Conservation (phyloP, 2,113 vertebrate species). For the Dinomys branickii region DNA sequence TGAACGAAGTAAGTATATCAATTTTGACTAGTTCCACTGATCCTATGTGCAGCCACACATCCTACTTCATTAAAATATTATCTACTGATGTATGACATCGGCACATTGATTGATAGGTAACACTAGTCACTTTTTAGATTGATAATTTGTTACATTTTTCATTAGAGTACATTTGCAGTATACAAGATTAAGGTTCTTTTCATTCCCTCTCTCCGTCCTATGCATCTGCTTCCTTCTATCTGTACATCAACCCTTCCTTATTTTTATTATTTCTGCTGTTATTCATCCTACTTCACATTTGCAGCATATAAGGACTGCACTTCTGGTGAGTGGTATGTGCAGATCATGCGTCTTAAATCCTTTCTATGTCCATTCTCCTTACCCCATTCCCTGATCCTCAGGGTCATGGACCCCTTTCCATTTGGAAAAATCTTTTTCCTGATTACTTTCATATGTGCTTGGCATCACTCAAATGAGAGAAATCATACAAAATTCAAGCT, state of each 20-base stretch:
- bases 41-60: neutral
- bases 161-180: neutral
- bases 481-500: neutral
- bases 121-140: neutral
- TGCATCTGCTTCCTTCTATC: neutral
- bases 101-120: neutral
- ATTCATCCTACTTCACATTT: neutral
- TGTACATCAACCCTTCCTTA: neutral
- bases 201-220: neutral
- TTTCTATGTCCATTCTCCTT: neutral
- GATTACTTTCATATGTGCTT: neutral
- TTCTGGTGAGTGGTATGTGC: neutral
- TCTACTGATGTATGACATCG: neutral
- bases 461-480: neutral
- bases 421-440: neutral
- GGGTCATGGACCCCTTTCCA: neutral
- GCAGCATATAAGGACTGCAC: neutral
- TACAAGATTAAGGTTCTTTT: neutral
- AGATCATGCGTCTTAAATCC: neutral
- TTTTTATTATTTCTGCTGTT: neutral
- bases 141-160: neutral
- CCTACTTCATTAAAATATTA: neutral
- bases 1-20: slow-evolving; percentile 24
- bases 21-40: neutral
- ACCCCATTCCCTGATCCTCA: neutral